Evolutionary conservation across 1,140 invertebrate species (phyloP).

Genomic region (Drusus annulatus): DNA sequence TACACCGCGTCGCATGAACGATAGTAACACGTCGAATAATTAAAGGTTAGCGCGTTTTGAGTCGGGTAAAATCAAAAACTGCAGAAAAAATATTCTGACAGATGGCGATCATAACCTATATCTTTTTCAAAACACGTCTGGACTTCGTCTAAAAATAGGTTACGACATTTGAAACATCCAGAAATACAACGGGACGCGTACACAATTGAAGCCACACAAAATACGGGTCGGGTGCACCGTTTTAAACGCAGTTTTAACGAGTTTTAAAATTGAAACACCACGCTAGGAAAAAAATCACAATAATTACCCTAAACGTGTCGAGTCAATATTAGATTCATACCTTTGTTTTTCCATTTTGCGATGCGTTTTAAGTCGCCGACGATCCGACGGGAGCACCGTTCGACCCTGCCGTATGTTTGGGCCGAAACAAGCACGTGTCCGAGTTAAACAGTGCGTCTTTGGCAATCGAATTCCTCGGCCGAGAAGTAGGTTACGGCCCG

Average conservation of each 20-base stretch:
- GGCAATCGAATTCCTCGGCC: background rate
- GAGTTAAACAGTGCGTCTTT: background rate
- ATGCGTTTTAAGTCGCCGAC: no score
- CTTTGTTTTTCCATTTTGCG: no score
- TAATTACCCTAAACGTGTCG: no score
- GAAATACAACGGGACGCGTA: constrained; percentile 4
- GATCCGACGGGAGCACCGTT: no score
- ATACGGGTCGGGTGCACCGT: background rate
- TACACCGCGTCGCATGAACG: no score
- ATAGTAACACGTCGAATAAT: no score
- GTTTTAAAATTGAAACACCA: background rate
- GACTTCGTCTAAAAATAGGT: background rate
- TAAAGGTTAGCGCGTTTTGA: no score
- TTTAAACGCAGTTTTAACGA: background rate
- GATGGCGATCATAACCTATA: constrained; percentile 28
- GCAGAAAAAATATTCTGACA: constrained; percentile 26
- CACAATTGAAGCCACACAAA: background rate
- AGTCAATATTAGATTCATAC: no score
- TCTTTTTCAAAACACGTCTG: constrained; percentile 7
- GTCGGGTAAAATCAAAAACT: background rate
- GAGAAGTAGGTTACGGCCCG: constrained; percentile 40
- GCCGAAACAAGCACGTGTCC: background rate
- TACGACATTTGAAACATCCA: constrained; percentile 20
- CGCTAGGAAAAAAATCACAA: no score
- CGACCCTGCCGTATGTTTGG: no score